phyloP scores from a whole-genome alignment of 1,140 invertebrate species.

The Pollicipes pollicipes region DNA sequence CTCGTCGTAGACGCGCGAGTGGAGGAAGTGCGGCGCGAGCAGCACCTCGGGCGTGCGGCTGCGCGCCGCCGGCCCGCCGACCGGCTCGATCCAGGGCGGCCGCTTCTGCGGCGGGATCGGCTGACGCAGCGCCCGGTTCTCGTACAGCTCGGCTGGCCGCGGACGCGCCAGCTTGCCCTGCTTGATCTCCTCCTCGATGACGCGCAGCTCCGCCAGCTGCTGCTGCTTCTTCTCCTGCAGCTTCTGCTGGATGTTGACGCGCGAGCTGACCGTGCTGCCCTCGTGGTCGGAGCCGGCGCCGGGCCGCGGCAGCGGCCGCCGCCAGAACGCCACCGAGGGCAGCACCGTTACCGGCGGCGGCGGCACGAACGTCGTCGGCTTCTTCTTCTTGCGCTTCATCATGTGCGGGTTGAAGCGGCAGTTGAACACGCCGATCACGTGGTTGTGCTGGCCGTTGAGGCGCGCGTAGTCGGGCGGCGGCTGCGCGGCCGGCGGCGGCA shows the following conservation, averaged over 20 bases:
- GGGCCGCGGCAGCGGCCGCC: constrained; percentile 43
- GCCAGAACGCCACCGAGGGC: constrained; percentile 55
- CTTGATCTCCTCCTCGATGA: constrained; percentile 52
- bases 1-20: constrained; percentile 26
- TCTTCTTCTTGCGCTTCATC: constrained; percentile 74
- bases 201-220: constrained; percentile 55
- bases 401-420: constrained; percentile 61
- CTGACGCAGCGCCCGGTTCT: constrained; percentile 25
- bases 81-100: constrained; percentile 32
- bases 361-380: constrained; percentile 63
- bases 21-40: constrained; percentile 48
- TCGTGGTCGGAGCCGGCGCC: constrained; percentile 49
- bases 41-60: constrained; percentile 55
- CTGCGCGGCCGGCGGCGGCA: not conserved
- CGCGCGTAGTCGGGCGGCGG: not conserved
- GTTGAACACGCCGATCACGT: constrained; percentile 69
- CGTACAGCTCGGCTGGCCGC: constrained; percentile 26
- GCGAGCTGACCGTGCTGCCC: constrained; percentile 47
- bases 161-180: constrained; percentile 51
- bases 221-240: constrained; percentile 73
- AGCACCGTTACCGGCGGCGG: constrained; percentile 32
- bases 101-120: constrained; percentile 33
- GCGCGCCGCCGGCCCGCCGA: constrained; percentile 21
- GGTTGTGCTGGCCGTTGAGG: not conserved
- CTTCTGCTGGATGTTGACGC: constrained; percentile 69